Evolutionary conservation across 2,113 vertebrate genomes (phyloP).

Genomic region (Gnathonemus longibarbis): DNA sequence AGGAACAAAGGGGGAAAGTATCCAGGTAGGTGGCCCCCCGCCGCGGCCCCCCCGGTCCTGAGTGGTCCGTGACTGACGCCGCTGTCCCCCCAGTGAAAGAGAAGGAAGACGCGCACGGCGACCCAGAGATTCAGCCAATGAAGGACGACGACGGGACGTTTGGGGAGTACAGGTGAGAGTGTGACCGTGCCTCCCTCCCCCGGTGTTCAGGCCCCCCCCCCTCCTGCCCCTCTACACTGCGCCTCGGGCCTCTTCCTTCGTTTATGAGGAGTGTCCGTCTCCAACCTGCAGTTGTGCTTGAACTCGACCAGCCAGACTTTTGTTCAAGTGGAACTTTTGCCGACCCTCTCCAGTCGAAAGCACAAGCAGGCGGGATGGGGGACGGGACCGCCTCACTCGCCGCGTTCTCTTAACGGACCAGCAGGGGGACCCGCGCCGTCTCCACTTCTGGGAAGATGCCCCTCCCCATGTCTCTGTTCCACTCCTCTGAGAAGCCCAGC

Average conservation of each 20-base stretch:
- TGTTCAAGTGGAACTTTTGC: neutral
- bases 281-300: slow-evolving; percentile 35
- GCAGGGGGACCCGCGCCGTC: neutral
- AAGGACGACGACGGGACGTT: slow-evolving; percentile 97
- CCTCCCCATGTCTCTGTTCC: slow-evolving; percentile 13
- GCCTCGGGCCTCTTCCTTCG: slow-evolving; percentile 20
- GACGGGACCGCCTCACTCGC: neutral
- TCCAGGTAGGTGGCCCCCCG: slow-evolving; percentile 69
- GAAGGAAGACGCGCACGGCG: slow-evolving; percentile 93
- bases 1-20: slow-evolving; percentile 99
- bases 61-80: neutral
- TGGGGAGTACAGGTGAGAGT: slow-evolving; percentile 97
- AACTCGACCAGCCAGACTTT: neutral
- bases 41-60: neutral
- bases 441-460: slow-evolving; percentile 33
- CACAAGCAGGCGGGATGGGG: neutral
- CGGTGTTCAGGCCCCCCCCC: slow-evolving; percentile 30
- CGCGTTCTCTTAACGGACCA: neutral
- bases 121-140: slow-evolving; percentile 98
- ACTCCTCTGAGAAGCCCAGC: neutral
- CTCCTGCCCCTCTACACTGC: slow-evolving; percentile 14
- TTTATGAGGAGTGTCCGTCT: slow-evolving; percentile 16
- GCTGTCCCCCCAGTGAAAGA: slow-evolving; percentile 77
- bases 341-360: neutral
- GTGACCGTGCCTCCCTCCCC: slow-evolving; percentile 12